phyloP scores from a whole-genome alignment of 2,113 vertebrate genomes.

The Saiga tatarica region DNA sequence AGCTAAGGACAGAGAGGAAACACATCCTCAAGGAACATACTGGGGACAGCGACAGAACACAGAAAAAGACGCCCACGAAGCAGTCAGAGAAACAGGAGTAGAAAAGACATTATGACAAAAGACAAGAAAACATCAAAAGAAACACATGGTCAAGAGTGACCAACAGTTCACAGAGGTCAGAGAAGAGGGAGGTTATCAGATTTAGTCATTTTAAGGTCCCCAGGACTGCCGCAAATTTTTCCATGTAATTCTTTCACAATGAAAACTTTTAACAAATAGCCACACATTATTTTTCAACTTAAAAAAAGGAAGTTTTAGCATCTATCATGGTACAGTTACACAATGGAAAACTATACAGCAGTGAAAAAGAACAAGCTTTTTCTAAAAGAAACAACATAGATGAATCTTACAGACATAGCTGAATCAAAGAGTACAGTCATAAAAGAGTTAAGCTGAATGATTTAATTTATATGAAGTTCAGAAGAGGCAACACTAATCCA shows the following conservation, averaged over 20 bases:
- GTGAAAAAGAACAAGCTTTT: conserved; percentile 27
- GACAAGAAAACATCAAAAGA: background rate
- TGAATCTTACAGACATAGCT: background rate
- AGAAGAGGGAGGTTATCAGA: background rate
- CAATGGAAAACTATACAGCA: conserved; percentile 24
- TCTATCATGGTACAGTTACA: background rate
- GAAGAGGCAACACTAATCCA: conserved; percentile 13
- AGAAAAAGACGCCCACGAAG: background rate
- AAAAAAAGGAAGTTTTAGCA: conserved; percentile 32
- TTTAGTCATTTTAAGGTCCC: conserved; percentile 1
- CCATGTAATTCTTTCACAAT: conserved; percentile 28
- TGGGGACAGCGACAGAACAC: background rate
- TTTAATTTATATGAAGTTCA: conserved; percentile 25
- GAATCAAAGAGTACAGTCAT: conserved; percentile 26
- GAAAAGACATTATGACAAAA: background rate
- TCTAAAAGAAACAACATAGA: background rate
- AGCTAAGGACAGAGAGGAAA: background rate
- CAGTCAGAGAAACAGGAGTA: background rate
- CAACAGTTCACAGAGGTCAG: background rate
- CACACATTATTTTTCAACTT: conserved; percentile 12
- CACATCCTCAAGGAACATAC: conserved; percentile 23
- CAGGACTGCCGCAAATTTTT: background rate
- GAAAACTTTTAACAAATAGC: conserved; percentile 9
- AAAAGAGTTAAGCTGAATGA: conserved; percentile 2
- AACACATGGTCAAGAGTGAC: background rate